Base-by-base conservation (phyloP, 2,113 vertebrate species). In the Pedetes capensis region DNA sequence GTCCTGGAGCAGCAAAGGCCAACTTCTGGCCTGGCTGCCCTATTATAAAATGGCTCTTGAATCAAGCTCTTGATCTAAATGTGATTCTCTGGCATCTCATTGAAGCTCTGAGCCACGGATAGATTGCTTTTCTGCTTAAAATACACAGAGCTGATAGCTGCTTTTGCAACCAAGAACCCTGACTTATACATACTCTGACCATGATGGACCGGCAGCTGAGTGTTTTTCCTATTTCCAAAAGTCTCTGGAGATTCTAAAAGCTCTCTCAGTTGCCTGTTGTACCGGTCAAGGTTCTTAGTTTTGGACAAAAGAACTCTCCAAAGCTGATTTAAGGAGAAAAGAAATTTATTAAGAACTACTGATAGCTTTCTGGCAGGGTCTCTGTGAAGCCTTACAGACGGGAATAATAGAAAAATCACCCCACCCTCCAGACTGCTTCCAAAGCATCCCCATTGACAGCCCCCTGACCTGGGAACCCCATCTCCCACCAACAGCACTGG, bases 221-320 rank as follows among this genome's bases (percentile, higher is more conserved):
- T 59, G 32, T 22, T 83, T 95, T 96, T 83, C 49, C 72, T 91
- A 55, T 93, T 96, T 89, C 83, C 94, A 80, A 79, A 94, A 55
- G 47, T 89, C 69, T 82, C 76, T 42, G 1, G 68, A 94, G 76
- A 90, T 23, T 63, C n/a, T 86, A 81, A 12, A 87, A 78, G 68
- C 27, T 93, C 37, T 83, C 42, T 92, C 47, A 42, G 10, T 83
- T 91, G 83, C 79, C 59, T 89, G 51, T 68, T 96, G 59, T 72
- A 93, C 53, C 57, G 81, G 89, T 95, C 80, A 84, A 95, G 87
- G 75, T 66, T 95, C 47, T 95, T 89, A 76, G 76, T 0, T 84
- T 51, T 17, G 17, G 87, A 96, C 64, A 81, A 93, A 97, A 91
- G 51, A 96, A 94, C 5, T 25, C 37, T 88, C 89, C 42, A 5